Conservation (phyloP, 2,888 invertebrate genomes). For the Apamea monoglypha region DNA sequence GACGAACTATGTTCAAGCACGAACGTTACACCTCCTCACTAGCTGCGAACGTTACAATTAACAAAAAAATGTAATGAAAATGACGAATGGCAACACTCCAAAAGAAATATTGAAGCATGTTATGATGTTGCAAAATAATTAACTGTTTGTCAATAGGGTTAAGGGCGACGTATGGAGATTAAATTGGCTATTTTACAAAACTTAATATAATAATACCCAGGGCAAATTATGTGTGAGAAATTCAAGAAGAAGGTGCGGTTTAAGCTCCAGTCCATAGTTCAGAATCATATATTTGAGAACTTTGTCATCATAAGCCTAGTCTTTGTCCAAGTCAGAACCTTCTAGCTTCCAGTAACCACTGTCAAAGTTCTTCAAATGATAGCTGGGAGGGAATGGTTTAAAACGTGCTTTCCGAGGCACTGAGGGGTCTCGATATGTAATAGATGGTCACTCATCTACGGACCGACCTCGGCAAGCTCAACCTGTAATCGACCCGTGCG, state of each 20-base stretch:
- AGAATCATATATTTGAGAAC: neutral
- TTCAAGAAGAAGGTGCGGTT: too few relatives aligned
- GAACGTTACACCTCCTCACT: conserved; percentile 22
- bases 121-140: neutral
- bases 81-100: conserved; percentile 19
- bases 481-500: too few relatives aligned
- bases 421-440: too few relatives aligned
- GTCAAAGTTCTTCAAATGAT: too few relatives aligned
- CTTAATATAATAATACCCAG: neutral
- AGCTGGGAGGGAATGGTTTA: too few relatives aligned
- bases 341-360: too few relatives aligned
- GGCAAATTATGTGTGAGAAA: neutral
- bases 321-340: too few relatives aligned
- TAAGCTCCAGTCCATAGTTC: neutral
- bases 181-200: too few relatives aligned
- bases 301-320: too few relatives aligned
- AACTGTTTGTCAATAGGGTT: neutral
- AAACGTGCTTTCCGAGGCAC: too few relatives aligned
- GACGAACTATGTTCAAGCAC: neutral
- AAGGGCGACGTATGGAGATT: neutral
- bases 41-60: conserved; percentile 23
- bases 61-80: conserved; percentile 2
- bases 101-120: neutral
- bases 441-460: too few relatives aligned
- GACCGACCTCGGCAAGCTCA: too few relatives aligned